A percentile compares a stretch with the other conserved stretches of the same genome.
phyloP scores from a whole-genome alignment of 2,888 invertebrate species.

The Parnassius orleans region DNA sequence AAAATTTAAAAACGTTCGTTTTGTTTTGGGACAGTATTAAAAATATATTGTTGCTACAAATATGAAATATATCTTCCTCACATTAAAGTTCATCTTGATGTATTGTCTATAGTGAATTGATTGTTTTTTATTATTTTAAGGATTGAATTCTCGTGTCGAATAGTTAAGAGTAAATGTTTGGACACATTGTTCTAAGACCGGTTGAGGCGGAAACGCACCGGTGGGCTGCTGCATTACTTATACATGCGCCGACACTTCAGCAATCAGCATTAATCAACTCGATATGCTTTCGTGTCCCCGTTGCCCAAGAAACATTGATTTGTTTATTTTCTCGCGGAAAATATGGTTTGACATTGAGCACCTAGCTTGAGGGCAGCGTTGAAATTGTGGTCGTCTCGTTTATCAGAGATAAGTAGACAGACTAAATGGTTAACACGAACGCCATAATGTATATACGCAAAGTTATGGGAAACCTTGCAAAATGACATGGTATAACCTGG shows the following conservation, averaged over 20 bases:
- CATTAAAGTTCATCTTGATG: too few relatives aligned
- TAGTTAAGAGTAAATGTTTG: constrained; percentile 68
- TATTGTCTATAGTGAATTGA: too few relatives aligned
- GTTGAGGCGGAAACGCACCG: constrained; percentile 70
- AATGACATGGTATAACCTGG: constrained; percentile 15
- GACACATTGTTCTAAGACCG: constrained; percentile 76
- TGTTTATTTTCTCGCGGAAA: constrained; percentile 68
- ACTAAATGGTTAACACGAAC: constrained; percentile 47
- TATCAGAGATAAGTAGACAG: constrained; percentile 53
- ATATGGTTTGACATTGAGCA: constrained; percentile 54
- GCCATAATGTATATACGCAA: constrained; percentile 21
- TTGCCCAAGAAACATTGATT: constrained; percentile 61
- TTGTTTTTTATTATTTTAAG: constrained; percentile 7
- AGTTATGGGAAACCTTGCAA: constrained; percentile 22
- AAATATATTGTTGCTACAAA: too few relatives aligned
- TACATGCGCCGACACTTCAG: constrained; percentile 77
- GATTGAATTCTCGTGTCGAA: constrained; percentile 39
- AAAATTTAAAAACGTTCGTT: too few relatives aligned
- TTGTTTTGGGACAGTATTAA: too few relatives aligned
- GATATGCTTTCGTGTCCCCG: constrained; percentile 67
- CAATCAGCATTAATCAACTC: constrained; percentile 79
- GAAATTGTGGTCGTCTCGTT: constrained; percentile 44
- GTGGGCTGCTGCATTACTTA: constrained; percentile 74
- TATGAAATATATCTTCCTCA: too few relatives aligned
- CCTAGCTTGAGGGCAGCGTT: constrained; percentile 40